These are phyloP conservation scores for Hestina assimilis DNA, from an alignment of 1,140 invertebrate genomes.

Conservation along the genomic window DNA sequence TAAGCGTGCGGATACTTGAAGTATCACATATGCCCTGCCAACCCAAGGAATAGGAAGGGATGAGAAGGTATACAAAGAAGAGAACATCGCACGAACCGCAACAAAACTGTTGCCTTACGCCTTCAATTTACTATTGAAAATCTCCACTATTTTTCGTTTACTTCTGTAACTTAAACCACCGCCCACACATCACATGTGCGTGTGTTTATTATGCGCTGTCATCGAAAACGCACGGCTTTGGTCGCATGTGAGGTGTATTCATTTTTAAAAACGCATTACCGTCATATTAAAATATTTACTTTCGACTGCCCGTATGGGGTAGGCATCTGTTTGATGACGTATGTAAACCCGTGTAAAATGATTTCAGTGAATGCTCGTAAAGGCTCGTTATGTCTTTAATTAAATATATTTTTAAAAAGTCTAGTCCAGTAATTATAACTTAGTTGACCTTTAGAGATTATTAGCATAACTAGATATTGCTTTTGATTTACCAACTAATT, in stretches of 20 bases:
- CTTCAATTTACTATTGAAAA: too few relatives aligned
- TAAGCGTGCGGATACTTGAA: too few relatives aligned
- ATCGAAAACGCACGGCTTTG: conserved; percentile 20
- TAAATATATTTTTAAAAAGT: background rate
- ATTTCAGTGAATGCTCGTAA: background rate
- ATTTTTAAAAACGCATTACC: conserved; percentile 22
- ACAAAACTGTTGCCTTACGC: too few relatives aligned
- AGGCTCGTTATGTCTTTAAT: background rate
- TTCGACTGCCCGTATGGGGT: conserved; percentile 12
- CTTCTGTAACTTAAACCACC: background rate
- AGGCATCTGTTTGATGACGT: conserved; percentile 13
- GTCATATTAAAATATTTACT: conserved; percentile 24
- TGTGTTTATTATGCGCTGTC: conserved; percentile 22
- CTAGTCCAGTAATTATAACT: background rate
- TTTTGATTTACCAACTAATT: too few relatives aligned
- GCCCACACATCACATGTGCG: conserved; percentile 9
- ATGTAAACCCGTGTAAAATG: background rate
- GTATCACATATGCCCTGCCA: too few relatives aligned
- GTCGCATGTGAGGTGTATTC: conserved; percentile 17
- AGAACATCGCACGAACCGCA: too few relatives aligned
- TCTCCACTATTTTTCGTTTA: background rate
- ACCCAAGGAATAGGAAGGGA: too few relatives aligned
- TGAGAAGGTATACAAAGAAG: too few relatives aligned
- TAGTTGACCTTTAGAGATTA: background rate
- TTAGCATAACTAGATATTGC: background rate